phyloP scores from a whole-genome alignment of 2,888 invertebrate genomes.

The Unio pictorum region DNA sequence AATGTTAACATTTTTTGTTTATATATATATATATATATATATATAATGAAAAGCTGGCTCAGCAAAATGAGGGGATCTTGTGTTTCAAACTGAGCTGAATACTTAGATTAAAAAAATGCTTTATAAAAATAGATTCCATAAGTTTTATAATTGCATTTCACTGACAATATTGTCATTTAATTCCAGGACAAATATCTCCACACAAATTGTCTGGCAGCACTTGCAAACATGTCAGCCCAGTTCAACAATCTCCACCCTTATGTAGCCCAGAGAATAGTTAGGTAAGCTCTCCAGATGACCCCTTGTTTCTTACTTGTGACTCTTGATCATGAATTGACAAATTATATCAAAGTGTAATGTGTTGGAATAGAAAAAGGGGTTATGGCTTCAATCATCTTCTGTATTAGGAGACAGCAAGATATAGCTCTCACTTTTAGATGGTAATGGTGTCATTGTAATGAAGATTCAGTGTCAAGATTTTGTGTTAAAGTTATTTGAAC shows the following conservation, averaged over 20 bases:
- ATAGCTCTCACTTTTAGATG: too few relatives aligned
- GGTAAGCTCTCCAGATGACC: slow-evolving; percentile 55
- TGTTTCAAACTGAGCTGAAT: too few relatives aligned
- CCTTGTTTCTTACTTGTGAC: background rate
- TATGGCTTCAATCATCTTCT: too few relatives aligned
- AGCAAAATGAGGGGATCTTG: too few relatives aligned
- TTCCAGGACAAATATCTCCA: slow-evolving; percentile 93
- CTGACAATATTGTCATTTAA: slow-evolving; percentile 3
- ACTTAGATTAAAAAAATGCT: background rate
- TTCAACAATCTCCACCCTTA: slow-evolving; percentile 95
- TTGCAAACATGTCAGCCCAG: slow-evolving; percentile 97
- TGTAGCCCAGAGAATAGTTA: slow-evolving; percentile 92
- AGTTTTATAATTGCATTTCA: background rate
- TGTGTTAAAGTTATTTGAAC: too few relatives aligned
- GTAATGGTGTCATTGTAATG: too few relatives aligned
- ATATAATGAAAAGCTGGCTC: too few relatives aligned
- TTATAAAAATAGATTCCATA: background rate
- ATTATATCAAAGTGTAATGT: background rate
- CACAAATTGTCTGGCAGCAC: slow-evolving; percentile 97
- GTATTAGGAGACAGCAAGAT: too few relatives aligned
- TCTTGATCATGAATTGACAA: background rate
- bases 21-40: too few relatives aligned
- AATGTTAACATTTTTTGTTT: too few relatives aligned
- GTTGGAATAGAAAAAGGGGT: too few relatives aligned
- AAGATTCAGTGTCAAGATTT: too few relatives aligned